Base-by-base conservation (phyloP, 2,113 vertebrate genomes). In the Calyptommatus sinebrachiatus region DNA sequence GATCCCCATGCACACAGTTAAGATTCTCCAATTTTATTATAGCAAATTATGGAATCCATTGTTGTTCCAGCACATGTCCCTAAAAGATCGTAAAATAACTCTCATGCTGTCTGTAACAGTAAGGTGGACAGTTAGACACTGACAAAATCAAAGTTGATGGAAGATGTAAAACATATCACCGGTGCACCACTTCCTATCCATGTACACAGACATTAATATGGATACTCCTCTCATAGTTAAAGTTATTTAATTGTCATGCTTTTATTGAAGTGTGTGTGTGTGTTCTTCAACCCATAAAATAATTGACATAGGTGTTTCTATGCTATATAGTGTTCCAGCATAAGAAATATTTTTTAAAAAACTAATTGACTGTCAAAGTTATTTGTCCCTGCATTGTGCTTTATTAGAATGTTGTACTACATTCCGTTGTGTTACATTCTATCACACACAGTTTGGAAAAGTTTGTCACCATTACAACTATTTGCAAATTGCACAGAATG, bases 401-500 rank as follows among this genome's bases (percentile, higher is more conserved):
- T 66, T 80, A 73, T 82, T 88, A 88, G 73, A 85, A 84, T 45
- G 35, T 76, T 74, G 41, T 70, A 78, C 53, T 53, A 65, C 81
- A n/a, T 77, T 62, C 76, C 85, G 78, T 77, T n/a, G n/a, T n/a
- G n/a, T n/a, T n/a, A n/a, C n/a, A n/a, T n/a, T n/a, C n/a, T 82
- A 62, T 86, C 1, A 0, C 69, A 87, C 61, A 22, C 76, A 71
- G 86, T 85, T 89, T 86, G 53, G n/a, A 41, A 18, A 18, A 18
- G 53, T 14, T 57, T 57, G 14, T 18, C 53, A 76, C 78, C 79
- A 2, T 86, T 80, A 4, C 70, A 1, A 62, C 16, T 57, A 45
- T 80, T 88, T 74, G 46, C 68, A 82, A 69, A 80, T 88, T 78
- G 79, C 84, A 85, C 66, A 80, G 45, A 84, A 87, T 81, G 85